Base-by-base conservation (phyloP, 1,140 invertebrate genomes). In the Pinna nobilis region DNA sequence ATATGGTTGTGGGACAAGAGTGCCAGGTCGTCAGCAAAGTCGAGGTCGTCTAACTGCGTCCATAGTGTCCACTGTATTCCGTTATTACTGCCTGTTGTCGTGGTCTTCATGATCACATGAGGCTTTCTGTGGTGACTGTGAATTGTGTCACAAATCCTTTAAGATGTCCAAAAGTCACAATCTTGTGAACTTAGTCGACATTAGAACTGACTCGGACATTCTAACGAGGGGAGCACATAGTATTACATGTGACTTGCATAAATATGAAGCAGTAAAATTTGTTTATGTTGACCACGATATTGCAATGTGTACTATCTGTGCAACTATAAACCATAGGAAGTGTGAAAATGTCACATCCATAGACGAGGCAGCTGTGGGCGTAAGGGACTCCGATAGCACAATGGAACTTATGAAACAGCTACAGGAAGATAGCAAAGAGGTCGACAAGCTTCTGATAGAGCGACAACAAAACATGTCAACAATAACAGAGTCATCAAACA, bases 201-300 rank as follows among this genome's bases (percentile, higher is more conserved):
- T 79, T n/a, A 73, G 74, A 51, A 53, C 67, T 5, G 65, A 76
- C 37, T 74, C 77, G 20, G 74, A 76, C 28, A 71, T 66, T 44
- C 71, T 60, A 32, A 76, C 74, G 0, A n/a, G n/a, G n/a, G n/a
- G n/a, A 6, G 35, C 65, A 13, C 44, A 68, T 25, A 60, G 73
- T 41, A 71, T 70, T 6, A 70, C 73, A 9, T 79, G 77, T 70
- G 70, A 67, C 7, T 70, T 76, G 25, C 77, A 79, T n/a, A 64
- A 79, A 20, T 73, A 70, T 18, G 76, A 71, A 3, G 63, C 66
- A 44, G 47, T 80, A 6, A 73, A 71, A 7, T 77, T 76, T 37
- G 77, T 72, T 41, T 80, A 75, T 53, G 75, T 75, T 35, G 78
- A 80, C 50, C 78, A 80, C 53, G 61, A 71, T 20, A 68, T 75